Base-by-base conservation (phyloP, 2,113 vertebrate genomes). In the Proteles cristata region DNA sequence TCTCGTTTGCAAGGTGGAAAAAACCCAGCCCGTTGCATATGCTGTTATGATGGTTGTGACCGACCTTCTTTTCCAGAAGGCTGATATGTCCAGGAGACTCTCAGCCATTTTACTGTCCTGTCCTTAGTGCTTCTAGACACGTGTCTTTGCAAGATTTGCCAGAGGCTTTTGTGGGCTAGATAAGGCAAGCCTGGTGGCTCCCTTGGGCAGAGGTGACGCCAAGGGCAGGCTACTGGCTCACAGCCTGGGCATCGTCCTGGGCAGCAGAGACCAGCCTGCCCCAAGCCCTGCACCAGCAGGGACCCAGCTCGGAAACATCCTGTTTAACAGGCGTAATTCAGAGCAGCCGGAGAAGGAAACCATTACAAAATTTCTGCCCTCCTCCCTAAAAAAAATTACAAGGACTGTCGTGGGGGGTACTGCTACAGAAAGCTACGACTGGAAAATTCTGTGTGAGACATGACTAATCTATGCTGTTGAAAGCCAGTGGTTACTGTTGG, bases 151-250 rank as follows among this genome's bases (percentile, higher is more conserved):
- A 0, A 97, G 97, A 96, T 92, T 84, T 86, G 89, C 97, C 91
- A 79, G 90, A 91, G 95, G 88, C 92, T 98, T 98, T 97, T 97
- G 98, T 69, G 97, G 98, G 96, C 95, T 91, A 96, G 98, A 98
- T 94, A 96, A 98, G 96, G 94, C 97, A 97, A 97, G 26, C 79
- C 88, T 93, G 90, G 96, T 95, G 96, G 92, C 97, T 88, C 97
- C 96, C 96, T 98, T 95, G 96, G 98, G 98, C 91, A 97, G 98
- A 97, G 96, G 97, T 96, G 97, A 97, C 76, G 35, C 96, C 96
- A 97, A 98, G 95, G 98, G 96, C 96, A 98, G 96, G 98, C 98
- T 97, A 97, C 91, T 97, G 97, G 97, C 98, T 98, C 93, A 86
- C 91, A 98, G 97, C 90, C 96, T 83, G 73, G 85, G 48, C 87